phyloP scores from a whole-genome alignment of 1,140 invertebrate genomes.

The Venustaconcha ellipsiformis region DNA sequence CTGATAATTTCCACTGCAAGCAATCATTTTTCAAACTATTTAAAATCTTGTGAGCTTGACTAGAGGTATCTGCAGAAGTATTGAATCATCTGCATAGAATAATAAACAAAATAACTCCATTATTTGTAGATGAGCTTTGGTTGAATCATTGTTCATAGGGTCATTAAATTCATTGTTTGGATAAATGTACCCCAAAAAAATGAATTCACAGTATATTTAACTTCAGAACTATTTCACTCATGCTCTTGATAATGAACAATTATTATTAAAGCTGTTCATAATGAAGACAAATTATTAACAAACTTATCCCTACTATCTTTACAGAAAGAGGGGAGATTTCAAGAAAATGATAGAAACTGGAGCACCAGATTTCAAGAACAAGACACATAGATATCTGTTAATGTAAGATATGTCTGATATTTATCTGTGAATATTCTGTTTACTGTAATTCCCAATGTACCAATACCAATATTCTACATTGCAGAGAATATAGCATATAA shows the following conservation, averaged over 20 bases:
- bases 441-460: too few relatives aligned
- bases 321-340: slow-evolving; percentile 89
- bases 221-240: not conserved
- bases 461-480: too few relatives aligned
- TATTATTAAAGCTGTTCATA: not conserved
- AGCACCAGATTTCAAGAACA: slow-evolving; percentile 91
- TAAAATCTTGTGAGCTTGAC: not conserved
- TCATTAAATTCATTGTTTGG: too few relatives aligned
- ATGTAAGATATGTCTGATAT: slow-evolving; percentile 41
- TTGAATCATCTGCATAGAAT: not conserved
- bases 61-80: not conserved
- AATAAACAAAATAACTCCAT: not conserved
- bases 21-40: not conserved
- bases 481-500: too few relatives aligned
- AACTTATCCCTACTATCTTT: slow-evolving; percentile 32
- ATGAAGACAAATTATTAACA: not conserved
- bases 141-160: too few relatives aligned
- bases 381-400: slow-evolving; percentile 77
- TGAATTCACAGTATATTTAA: not conserved
- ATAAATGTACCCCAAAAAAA: too few relatives aligned
- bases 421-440: too few relatives aligned
- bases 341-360: slow-evolving; percentile 89
- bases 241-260: not conserved
- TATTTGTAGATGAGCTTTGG: not conserved
- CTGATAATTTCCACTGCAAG: too few relatives aligned